Percentiles rank a stretch among this genome's conserved stretches.
Evolutionary conservation across 1,140 invertebrate genomes (phyloP).

Genomic region (Acromyrmex charruanus): DNA sequence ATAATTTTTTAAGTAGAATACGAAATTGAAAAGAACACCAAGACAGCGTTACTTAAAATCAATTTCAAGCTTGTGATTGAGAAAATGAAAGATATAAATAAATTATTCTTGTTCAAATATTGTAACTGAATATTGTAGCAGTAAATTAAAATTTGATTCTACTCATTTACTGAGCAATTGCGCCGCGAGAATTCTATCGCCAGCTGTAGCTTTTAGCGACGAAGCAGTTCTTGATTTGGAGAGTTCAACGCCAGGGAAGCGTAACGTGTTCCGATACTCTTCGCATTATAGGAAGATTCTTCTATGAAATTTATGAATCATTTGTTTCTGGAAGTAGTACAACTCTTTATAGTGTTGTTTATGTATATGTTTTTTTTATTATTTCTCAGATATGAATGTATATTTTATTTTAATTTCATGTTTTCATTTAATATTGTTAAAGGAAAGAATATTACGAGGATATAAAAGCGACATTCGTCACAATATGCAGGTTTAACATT

Average conservation of each 20-base stretch:
- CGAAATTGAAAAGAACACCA: background rate
- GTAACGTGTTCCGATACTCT: slow-evolving; percentile 48
- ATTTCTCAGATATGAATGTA: background rate
- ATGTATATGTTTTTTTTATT: background rate
- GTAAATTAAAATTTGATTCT: background rate
- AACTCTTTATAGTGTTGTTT: background rate
- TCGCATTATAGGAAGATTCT: background rate
- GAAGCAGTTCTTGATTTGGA: slow-evolving; percentile 10
- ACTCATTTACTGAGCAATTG: slow-evolving; percentile 7
- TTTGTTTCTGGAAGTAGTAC: background rate
- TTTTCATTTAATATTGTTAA: background rate
- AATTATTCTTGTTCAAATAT: background rate
- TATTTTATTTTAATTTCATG: slow-evolving; percentile 5
- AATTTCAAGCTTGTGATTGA: background rate
- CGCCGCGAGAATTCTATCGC: slow-evolving; percentile 1
- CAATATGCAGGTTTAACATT: background rate
- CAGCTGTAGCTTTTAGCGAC: background rate
- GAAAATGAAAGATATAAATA: background rate
- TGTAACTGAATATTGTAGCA: background rate
- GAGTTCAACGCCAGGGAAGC: slow-evolving; percentile 73
- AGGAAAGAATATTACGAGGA: background rate
- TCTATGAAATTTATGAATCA: slow-evolving; percentile 29
- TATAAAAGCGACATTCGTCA: background rate
- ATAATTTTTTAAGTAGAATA: background rate
- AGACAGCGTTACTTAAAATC: background rate